These are phyloP conservation scores for Onthophagus sagittarius DNA, from an alignment of 2,888 invertebrate species.

Conservation along the genomic window DNA sequence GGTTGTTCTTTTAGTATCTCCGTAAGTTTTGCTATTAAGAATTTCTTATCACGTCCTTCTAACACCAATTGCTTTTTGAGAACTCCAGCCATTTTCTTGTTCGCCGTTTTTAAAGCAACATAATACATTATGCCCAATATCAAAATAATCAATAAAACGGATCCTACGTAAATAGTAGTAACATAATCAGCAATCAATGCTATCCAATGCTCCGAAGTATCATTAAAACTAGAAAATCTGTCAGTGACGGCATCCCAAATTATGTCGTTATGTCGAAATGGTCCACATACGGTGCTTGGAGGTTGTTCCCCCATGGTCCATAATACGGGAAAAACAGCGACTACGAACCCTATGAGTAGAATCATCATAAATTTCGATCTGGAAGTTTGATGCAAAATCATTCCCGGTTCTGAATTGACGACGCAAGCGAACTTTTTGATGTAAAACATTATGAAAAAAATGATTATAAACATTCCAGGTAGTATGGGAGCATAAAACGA, in stretches of 20 bases:
- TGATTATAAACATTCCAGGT: conserved; percentile 66
- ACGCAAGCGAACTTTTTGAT: conserved; percentile 81
- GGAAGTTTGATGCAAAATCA: conserved; percentile 70
- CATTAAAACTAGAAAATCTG: conserved; percentile 51
- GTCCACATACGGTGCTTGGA: conserved; percentile 78
- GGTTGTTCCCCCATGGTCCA: conserved; percentile 68
- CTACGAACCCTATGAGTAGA: conserved; percentile 68
- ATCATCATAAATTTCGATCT: conserved; percentile 77
- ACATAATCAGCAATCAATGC: conserved; percentile 61
- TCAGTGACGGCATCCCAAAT: conserved; percentile 63
- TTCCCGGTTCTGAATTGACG: conserved; percentile 72
- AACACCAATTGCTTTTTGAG: conserved; percentile 77
- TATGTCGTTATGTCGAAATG: conserved; percentile 63
- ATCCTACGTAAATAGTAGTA: conserved; percentile 73
- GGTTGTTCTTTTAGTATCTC: conserved; percentile 78
- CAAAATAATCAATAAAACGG: conserved; percentile 71
- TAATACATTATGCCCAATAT: conserved; percentile 75
- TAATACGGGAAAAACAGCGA: conserved; percentile 67
- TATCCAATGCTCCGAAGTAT: conserved; percentile 57
- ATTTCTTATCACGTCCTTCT: conserved; percentile 89
- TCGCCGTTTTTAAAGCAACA: conserved; percentile 75
- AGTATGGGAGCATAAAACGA: conserved; percentile 79
- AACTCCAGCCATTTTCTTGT: conserved; percentile 79
- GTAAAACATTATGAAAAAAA: conserved; percentile 75
- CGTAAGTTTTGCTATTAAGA: conserved; percentile 74